Conservation (phyloP, 2,797 vertebrate species). For the Gadopsis bispinosus region DNA sequence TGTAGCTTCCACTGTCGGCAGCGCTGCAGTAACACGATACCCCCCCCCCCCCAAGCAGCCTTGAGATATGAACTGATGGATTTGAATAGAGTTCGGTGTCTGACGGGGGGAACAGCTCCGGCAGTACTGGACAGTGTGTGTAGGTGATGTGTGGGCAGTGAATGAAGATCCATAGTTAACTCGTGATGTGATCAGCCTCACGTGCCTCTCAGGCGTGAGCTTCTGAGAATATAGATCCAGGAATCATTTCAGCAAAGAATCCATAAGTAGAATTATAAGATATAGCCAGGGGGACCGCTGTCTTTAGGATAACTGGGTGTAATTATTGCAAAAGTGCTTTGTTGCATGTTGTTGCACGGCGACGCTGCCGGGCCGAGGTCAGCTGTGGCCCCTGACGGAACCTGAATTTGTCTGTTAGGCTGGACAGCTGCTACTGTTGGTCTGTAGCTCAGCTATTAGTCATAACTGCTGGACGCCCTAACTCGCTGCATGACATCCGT, state of each 20-base stretch:
- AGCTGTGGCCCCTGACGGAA: slow-evolving; percentile 13
- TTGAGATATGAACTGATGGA: not conserved
- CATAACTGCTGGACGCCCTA: slow-evolving; percentile 7
- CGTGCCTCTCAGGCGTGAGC: too few species aligned
- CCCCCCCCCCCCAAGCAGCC: not conserved
- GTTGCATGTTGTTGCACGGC: too few species aligned
- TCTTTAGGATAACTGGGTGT: not conserved
- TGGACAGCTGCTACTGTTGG: slow-evolving; percentile 11
- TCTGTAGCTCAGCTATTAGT: slow-evolving; percentile 37
- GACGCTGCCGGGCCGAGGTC: slow-evolving; percentile 10
- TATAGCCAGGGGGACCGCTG: not conserved
- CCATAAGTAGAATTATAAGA: too few species aligned
- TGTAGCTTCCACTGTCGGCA: not conserved
- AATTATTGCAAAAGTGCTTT: not conserved
- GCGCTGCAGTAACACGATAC: too few species aligned
- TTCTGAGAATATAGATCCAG: too few species aligned
- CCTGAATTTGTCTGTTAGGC: not conserved
- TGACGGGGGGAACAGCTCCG: not conserved
- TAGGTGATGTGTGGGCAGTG: not conserved
- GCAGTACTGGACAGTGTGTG: not conserved
- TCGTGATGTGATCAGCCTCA: too few species aligned
- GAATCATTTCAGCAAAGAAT: too few species aligned
- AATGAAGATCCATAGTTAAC: too few species aligned
- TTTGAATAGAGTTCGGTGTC: not conserved
- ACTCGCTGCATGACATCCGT: slow-evolving; percentile 8